These are phyloP conservation scores for Radopholus similis DNA, from an alignment of 1,140 invertebrate genomes.

Conservation along the genomic window DNA sequence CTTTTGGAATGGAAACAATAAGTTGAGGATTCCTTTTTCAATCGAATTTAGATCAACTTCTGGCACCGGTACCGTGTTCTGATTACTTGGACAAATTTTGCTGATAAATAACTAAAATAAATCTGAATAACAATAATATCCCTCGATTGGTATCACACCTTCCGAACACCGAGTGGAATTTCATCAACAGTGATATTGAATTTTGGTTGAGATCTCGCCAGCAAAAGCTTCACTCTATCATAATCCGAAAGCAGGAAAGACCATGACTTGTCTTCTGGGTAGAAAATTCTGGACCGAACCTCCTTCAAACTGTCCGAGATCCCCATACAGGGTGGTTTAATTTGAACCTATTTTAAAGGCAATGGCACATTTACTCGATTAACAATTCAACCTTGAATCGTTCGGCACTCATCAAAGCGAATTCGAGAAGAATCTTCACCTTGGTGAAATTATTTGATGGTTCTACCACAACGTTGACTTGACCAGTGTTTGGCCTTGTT, in stretches of 20 bases:
- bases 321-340: conserved; percentile 8
- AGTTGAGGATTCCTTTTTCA: conserved; percentile 23
- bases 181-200: conserved; percentile 14
- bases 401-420: not conserved
- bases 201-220: conserved; percentile 1
- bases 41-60: conserved; percentile 14
- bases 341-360: conserved; percentile 5
- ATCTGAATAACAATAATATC: not conserved
- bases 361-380: not conserved
- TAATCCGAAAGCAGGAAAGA: conserved; percentile 15
- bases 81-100: conserved; percentile 12
- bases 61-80: not conserved
- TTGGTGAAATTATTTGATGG: no score
- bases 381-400: conserved; percentile 1
- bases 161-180: conserved; percentile 26
- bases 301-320: conserved; percentile 11
- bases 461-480: no score
- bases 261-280: conserved; percentile 13
- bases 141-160: conserved; percentile 8
- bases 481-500: not conserved
- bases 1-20: conserved; percentile 52
- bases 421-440: not conserved
- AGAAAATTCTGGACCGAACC: not conserved
- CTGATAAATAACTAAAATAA: conserved; percentile 25
- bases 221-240: not conserved